Conservation (phyloP, 64 coral and sea anemone genomes). For the Porites lutea region DNA sequence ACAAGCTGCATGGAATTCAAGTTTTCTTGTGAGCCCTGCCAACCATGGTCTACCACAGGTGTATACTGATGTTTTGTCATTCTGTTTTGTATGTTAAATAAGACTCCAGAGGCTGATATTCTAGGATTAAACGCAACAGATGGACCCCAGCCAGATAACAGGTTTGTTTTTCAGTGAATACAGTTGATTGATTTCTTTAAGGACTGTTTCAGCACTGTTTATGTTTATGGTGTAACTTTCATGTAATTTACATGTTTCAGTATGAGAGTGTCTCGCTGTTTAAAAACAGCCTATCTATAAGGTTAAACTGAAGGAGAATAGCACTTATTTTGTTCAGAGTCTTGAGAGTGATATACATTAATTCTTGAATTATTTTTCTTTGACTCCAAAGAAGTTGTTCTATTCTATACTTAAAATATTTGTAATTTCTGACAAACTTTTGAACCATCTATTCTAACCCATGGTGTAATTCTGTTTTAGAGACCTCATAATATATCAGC, state of each 20-base stretch:
- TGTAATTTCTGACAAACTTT: background rate
- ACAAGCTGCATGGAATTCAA: no score
- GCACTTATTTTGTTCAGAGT: no score
- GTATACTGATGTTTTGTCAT: background rate
- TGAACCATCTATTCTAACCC: background rate
- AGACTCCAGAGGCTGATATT: slow-evolving; percentile 38
- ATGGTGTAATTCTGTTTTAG: background rate
- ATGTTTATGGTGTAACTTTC: no score
- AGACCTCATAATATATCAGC: slow-evolving; percentile 43
- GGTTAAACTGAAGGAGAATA: no score
- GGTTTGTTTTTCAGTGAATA: background rate
- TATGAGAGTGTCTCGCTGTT: no score
- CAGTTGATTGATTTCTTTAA: no score
- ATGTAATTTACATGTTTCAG: no score
- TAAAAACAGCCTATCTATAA: no score
- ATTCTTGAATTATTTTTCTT: no score
- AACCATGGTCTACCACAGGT: background rate
- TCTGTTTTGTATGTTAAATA: background rate
- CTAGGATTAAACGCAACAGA: background rate
- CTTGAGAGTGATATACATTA: no score
- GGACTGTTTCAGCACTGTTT: no score
- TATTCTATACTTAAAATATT: background rate
- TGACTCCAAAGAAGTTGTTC: no score
- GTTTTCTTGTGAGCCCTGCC: background rate
- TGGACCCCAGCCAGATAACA: slow-evolving; percentile 11